Evolutionary conservation across 2,888 invertebrate genomes (phyloP), one percentile per base, ranked within the genome.

Genomic region (Luffia ferchaultella): DNA sequence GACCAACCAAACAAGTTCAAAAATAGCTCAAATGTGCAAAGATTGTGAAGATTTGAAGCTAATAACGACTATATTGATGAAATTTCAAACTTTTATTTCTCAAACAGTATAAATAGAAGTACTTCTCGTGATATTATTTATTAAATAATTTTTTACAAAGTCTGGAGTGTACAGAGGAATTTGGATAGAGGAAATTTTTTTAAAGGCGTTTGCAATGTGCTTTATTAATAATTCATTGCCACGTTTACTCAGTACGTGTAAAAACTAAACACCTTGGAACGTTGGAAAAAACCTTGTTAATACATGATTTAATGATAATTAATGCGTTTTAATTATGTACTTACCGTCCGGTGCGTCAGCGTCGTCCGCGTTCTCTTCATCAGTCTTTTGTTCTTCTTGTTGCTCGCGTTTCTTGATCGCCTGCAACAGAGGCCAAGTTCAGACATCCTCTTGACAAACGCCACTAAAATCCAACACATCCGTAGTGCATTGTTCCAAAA

Each of bases 401-500:
- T 69, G 69, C 54, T 83, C 83, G 55, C 76, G 71, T 65, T 82
- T 82, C 63, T 82, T 83, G 60, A 83, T 83, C 58, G 82, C 83
- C 83, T 83, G 79, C 57, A 69, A 77, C 30, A 30, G 30, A 30
- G 30, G 30, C 30, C 30, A 12, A 12, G 30, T 30, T 30, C 12
- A 12, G 12, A 30, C 12, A 30, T 30, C 30, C 5, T 30, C 30
- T 3, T 12, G 30, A 12, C 30, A 30, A 3, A 30, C 30, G 30
- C 3, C 30, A 12, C 30, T 12, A 12, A 30, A 12, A 3, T 7
- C 12, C 30, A n/a, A 12, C 12, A 12, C 30, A 12, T 3, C 30
- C 5, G 30, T 7, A 30, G 30, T 12, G 30, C 12, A 30, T 30
- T 12, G 30, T 30, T 30, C 12, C 30, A 12, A 7, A 12, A 3